Conservation (phyloP, 92 coral and sea anemone species). For the Paragorgia papillata region DNA sequence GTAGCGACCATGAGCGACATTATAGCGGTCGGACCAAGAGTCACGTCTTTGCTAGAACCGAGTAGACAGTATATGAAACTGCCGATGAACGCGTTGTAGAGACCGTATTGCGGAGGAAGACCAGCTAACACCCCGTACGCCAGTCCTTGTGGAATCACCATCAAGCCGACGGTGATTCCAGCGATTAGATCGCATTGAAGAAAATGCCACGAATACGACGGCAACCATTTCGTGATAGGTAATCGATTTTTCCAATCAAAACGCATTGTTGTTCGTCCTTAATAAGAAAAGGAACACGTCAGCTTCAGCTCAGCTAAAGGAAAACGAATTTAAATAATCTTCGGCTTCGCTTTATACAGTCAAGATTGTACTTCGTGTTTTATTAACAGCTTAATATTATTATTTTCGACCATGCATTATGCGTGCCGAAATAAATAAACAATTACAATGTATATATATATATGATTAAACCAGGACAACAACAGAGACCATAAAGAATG, state of each 20-base stretch:
- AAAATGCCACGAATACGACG: slow-evolving; percentile 63
- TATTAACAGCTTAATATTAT: too few relatives aligned
- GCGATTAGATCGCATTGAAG: slow-evolving; percentile 94
- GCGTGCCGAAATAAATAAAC: too few relatives aligned
- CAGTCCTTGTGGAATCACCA: slow-evolving; percentile 98
- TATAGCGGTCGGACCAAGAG: slow-evolving; percentile 94
- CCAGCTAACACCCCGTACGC: slow-evolving; percentile 96
- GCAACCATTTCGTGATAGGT: slow-evolving; percentile 85
- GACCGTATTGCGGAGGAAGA: slow-evolving; percentile 87
- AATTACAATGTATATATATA: too few relatives aligned
- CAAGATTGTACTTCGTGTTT: too few relatives aligned
- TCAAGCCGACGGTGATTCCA: slow-evolving; percentile 87
- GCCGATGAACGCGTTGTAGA: slow-evolving; percentile 96
- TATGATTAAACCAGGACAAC: too few relatives aligned
- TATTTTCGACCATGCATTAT: too few relatives aligned
- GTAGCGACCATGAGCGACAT: slow-evolving; percentile 96
- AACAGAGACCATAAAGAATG: too few relatives aligned
- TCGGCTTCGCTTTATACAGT: too few relatives aligned
- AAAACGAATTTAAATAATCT: too few relatives aligned
- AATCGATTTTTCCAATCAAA: slow-evolving; percentile 62
- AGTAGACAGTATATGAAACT: slow-evolving; percentile 88
- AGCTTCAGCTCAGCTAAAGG: neutral
- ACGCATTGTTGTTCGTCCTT: slow-evolving; percentile 19
- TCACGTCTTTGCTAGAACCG: slow-evolving; percentile 95
- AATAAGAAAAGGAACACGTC: neutral